Percentiles rank a stretch among this genome's conserved stretches.
phyloP scores from a whole-genome alignment of 2,888 invertebrate genomes.

The Eupithecia abbreviata region DNA sequence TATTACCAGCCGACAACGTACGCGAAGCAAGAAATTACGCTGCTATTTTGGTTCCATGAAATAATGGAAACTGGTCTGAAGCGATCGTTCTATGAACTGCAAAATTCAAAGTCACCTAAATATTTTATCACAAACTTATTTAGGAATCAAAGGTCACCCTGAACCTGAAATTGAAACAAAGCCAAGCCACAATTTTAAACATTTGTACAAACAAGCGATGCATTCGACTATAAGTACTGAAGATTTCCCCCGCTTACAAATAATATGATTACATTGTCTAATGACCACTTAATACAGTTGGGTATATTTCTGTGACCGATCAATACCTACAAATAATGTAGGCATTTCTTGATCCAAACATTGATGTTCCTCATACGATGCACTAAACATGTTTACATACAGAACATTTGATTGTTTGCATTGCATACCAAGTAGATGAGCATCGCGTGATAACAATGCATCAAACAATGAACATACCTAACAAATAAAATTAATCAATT shows the following conservation, averaged over 20 bases:
- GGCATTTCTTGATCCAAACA: slow-evolving; percentile 21
- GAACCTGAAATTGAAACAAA: slow-evolving; percentile 37
- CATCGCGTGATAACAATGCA: slow-evolving; percentile 66
- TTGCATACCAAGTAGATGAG: slow-evolving; percentile 58
- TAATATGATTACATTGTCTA: neutral
- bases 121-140: slow-evolving; percentile 1
- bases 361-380: slow-evolving; percentile 37
- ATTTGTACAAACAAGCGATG: slow-evolving; percentile 21
- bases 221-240: neutral
- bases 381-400: slow-evolving; percentile 60
- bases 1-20: slow-evolving; percentile 58
- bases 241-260: neutral
- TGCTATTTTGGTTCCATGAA: slow-evolving; percentile 59
- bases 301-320: neutral
- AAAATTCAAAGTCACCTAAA: slow-evolving; percentile 25
- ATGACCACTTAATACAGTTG: neutral
- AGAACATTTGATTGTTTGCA: slow-evolving; percentile 66
- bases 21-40: slow-evolving; percentile 63
- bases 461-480: slow-evolving; percentile 63
- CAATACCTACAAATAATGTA: neutral
- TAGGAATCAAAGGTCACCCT: slow-evolving; percentile 21
- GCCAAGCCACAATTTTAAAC: slow-evolving; percentile 26
- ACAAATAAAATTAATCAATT: slow-evolving; percentile 62
- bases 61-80: slow-evolving; percentile 43
- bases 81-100: slow-evolving; percentile 14